phyloP scores from a whole-genome alignment of 1,140 invertebrate genomes.

The Polypedilum vanderplanki region DNA sequence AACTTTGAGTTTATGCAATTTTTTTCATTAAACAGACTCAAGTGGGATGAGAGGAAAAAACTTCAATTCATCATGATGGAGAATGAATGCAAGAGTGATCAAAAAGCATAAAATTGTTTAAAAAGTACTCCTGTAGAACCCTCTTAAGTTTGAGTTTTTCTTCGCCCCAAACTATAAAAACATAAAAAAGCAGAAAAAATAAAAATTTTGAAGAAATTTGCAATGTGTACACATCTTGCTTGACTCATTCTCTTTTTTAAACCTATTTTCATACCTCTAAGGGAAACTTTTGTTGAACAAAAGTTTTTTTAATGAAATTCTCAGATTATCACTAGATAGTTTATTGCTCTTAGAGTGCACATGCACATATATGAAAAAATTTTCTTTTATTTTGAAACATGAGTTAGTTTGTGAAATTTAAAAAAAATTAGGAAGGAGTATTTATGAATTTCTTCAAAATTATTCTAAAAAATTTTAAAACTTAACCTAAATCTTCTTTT shows the following conservation, averaged over 20 bases:
- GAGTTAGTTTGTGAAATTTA: too few species aligned
- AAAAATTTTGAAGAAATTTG: background rate
- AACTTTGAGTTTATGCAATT: conserved; percentile 22
- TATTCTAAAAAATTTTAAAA: too few species aligned
- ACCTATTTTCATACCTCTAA: background rate
- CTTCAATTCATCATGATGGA: conserved; percentile 12
- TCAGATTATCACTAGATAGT: conserved; percentile 16
- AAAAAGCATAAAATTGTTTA: conserved; percentile 26
- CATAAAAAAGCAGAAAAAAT: too few species aligned
- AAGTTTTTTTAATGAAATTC: conserved; percentile 3
- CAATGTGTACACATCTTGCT: background rate
- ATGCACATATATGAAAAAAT: too few species aligned
- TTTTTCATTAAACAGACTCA: background rate
- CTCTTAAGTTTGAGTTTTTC: background rate
- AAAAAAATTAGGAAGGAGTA: too few species aligned
- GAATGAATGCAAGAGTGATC: background rate
- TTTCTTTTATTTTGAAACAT: too few species aligned
- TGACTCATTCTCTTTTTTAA: background rate
- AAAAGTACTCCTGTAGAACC: background rate
- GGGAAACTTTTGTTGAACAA: background rate
- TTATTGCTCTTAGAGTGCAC: too few species aligned
- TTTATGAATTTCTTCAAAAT: too few species aligned
- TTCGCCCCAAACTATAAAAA: background rate
- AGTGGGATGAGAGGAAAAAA: background rate
- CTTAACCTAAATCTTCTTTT: too few species aligned